Base-by-base conservation (phyloP, 2,113 vertebrate genomes). In the Salvelinus sp. region DNA sequence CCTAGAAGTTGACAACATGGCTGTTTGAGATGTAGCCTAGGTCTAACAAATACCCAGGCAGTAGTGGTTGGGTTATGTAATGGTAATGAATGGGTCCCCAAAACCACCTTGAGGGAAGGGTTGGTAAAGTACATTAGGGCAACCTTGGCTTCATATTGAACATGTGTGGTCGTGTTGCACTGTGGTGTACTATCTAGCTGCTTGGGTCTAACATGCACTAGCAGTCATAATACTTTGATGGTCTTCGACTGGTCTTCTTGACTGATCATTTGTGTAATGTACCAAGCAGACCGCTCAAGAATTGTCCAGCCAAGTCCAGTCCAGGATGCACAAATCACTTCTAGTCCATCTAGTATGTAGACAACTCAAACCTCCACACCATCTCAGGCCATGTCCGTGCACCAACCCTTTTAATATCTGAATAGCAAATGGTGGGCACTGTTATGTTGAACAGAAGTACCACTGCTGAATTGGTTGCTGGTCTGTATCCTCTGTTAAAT, bases 401-500 rank as follows among this genome's bases (percentile, higher is more conserved):
- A 27, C 67, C 28, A 14, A 6, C 47, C n/a, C 38, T 44, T 44
- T 44, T 44, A 44, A 44, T 44, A 44, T 2, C 9, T 44, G 9
- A 44, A 10, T 44, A 44, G 9, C 2, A 44, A 44, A 44, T 44
- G 38, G 9, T 44, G 38, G 38, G 5, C 1, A 13, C n/a, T 33
- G 7, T 71, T 68, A 33, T 79, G 79, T 81, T 69, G 50, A 70
- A 84, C 74, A 58, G 7, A 20, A 27, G 64, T 65, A 69, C 3
- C n/a, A 28, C 16, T 0, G 6, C 28, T 62, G 22, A 65, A 57
- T 54, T 25, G 10, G 3, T 58, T 58, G 38, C 27, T 57, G 27
- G 68, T 77, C 62, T 72, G 44, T 47, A 23, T 86, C 69, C 69
- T 0, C 25, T 22, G 30, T 87, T 68, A 18, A 88, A 88, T 84